phyloP scores from a whole-genome alignment of 2,888 invertebrate species.

The Mellilla xanthometata region DNA sequence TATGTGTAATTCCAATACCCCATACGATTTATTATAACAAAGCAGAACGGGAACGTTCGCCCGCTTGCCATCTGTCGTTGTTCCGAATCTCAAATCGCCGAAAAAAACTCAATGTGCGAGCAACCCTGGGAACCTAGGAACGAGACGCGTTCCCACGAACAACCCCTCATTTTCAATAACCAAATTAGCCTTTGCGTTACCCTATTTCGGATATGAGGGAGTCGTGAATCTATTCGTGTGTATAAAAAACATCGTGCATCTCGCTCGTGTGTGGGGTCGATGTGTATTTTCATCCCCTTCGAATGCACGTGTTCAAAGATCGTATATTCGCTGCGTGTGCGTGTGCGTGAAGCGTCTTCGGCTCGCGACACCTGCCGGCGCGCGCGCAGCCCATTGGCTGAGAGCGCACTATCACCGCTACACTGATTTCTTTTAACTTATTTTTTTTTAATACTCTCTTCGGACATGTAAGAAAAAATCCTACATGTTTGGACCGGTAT shows the following conservation, averaged over 20 bases:
- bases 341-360: slow-evolving; percentile 67
- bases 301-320: slow-evolving; percentile 82
- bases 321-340: slow-evolving; percentile 66
- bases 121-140: slow-evolving; percentile 85
- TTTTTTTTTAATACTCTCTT: slow-evolving; percentile 76
- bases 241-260: slow-evolving; percentile 73
- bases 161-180: slow-evolving; percentile 83
- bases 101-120: slow-evolving; percentile 81
- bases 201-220: slow-evolving; percentile 82
- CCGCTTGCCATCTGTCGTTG: slow-evolving; percentile 82
- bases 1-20: slow-evolving; percentile 79
- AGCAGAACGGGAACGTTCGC: slow-evolving; percentile 73
- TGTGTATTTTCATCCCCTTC: slow-evolving; percentile 72
- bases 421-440: slow-evolving; percentile 80
- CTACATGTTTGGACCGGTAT: slow-evolving; percentile 78
- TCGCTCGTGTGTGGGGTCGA: slow-evolving; percentile 42
- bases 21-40: slow-evolving; percentile 79
- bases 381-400: slow-evolving; percentile 76
- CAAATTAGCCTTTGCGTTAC: slow-evolving; percentile 84
- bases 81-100: slow-evolving; percentile 75
- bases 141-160: slow-evolving; percentile 86
- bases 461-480: slow-evolving; percentile 76
- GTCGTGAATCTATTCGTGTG: slow-evolving; percentile 81
- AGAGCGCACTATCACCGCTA: slow-evolving; percentile 76
- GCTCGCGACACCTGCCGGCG: slow-evolving; percentile 74